Evolutionary conservation across 2,797 vertebrate species (phyloP), one percentile per base, ranked within the genome.

Genomic region (Alectoris magna): DNA sequence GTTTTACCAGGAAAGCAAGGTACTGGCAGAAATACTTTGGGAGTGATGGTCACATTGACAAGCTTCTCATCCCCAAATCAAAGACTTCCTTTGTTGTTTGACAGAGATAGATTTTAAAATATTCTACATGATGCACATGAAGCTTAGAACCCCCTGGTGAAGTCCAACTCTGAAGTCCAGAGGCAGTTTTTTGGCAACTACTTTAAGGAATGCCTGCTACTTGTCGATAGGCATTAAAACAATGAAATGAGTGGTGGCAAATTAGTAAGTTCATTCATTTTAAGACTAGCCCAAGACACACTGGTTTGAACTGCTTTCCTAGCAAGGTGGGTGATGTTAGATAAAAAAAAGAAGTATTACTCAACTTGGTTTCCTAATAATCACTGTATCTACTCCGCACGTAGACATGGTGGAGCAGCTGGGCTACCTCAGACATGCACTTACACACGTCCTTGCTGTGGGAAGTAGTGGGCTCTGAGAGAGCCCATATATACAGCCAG

Each of bases 381-480:
- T 14, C 49, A 4, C 11, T 84, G 4, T 23, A 22, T 56, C 55
- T 72, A 13, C 34, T 19, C 8, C 38, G 18, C 1, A 3, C 5
- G 4, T 51, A 51, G 49, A 27, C 26, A 53, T 69, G 39, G 9
- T 17, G 19, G 46, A 73, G 29, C 46, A 48, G 23, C 4, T 75
- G 59, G 10, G 14, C 41, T 39, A 6, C 22, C 19, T 63, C 5
- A 24, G 23, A 49, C 21, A 8, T 0, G 6, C 8, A n/a, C 38
- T 48, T 18, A 31, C 4, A 1, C 6, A 39, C n/a, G 19, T 7
- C 2, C 0, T 83, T 66, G 10, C 23, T 9, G 3, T 21, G 31
- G 27, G 41, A 41, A 75, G 23, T 13, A 38, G 15, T 26, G 11
- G 21, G 27, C 21, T 38, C n/a, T 26, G 48, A 68, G 43, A n/a